phyloP scores from a whole-genome alignment of 2,113 vertebrate genomes.

The Vicugna pacos region DNA sequence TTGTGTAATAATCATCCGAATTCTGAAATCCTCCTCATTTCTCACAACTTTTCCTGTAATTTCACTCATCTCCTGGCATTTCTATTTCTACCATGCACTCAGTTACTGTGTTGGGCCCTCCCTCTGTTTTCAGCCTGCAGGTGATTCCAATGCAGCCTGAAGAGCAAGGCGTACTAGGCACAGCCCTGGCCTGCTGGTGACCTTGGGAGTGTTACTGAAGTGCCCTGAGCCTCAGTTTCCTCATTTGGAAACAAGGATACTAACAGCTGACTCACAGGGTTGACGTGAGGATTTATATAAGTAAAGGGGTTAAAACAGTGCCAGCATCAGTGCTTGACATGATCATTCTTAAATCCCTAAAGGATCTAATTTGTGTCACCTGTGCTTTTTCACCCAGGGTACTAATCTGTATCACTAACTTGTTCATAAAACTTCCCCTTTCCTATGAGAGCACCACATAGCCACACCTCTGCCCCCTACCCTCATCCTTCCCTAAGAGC shows the following conservation, averaged over 20 bases:
- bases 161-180: neutral
- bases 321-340: accelerated
- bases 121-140: neutral
- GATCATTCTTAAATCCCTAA: neutral
- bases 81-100: accelerated
- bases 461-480: accelerated
- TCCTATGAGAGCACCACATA: accelerated
- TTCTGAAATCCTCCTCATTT: accelerated
- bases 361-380: too few relatives aligned
- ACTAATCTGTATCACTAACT: neutral
- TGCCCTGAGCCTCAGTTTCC: neutral
- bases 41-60: accelerated
- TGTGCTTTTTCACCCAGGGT: accelerated
- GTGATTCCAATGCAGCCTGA: accelerated
- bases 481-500: neutral
- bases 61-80: neutral
- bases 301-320: neutral
- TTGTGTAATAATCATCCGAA: neutral
- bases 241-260: neutral
- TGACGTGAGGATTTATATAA: neutral
- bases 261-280: neutral
- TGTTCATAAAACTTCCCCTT: neutral
- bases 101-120: too few relatives aligned
- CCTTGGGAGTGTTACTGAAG: neutral
- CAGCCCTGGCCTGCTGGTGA: neutral